Evolutionary conservation across 2,888 invertebrate genomes (phyloP), one percentile per base, ranked within the genome.

Genomic region (Orthosia gracilis): DNA sequence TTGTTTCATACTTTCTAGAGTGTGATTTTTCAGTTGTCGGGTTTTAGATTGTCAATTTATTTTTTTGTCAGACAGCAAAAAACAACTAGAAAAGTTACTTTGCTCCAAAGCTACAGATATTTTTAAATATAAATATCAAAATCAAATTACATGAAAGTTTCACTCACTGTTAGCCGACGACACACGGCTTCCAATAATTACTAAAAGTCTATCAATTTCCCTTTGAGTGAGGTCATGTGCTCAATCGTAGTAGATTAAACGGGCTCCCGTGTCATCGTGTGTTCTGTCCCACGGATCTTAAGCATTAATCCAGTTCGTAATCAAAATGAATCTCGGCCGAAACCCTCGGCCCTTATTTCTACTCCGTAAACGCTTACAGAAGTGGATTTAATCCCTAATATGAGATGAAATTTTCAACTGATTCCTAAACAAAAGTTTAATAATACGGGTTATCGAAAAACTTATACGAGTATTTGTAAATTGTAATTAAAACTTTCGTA

Each of bases 311-410:
- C 93, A 82, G 77, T 86, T 82, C 89, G 92, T 94, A 94, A 95
- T 95, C 94, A 94, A 93, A 94, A 94, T 90, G 91, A 94, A 94
- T 93, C 94, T 92, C 91, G 83, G 86, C 77, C 73, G 78, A 80
- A 85, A 89, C 87, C 90, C 83, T 80, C 87, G 82, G 88, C 82
- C 88, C 87, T 89, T 71, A 75, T 82, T 82, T 82, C 83, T 82
- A 82, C 82, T 72, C 78, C 75, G 68, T 75, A 79, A 78, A 73
- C 71, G 73, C 76, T 70, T 63, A 76, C 76, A 80, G 74, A 81
- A 77, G 50, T 84, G 69, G 73, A 72, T 78, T 63, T 79, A 82
- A 87, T 85, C 73, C 78, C 68, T 76, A 68, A 63, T 82, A 77
- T 81, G 72, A 58, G 55, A 61, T 64, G 57, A 64, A 78, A 78